Base-by-base conservation (phyloP, 2,797 vertebrate genomes). In the Hephaestus fuliginosus region DNA sequence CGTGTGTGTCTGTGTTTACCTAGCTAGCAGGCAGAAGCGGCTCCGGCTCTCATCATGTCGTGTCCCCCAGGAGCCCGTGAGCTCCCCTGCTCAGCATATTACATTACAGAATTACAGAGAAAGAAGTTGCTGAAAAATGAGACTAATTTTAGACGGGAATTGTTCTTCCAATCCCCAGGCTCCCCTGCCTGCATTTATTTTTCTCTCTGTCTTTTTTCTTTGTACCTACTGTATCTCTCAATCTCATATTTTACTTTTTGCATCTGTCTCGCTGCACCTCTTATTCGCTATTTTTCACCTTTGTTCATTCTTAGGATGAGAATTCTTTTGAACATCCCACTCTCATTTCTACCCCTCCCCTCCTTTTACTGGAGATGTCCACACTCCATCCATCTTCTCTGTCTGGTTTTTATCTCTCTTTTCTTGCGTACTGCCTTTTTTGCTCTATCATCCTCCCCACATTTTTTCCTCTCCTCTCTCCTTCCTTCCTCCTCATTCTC, bases 71-170 rank as follows among this genome's bases (percentile, higher is more conserved):
- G 90, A 84, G 83, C 89, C 88, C 74, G 51, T 83, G 81, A 91
- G 91, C 86, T 77, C 80, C 87, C 72, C 89, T 87, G 81, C 88
- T 91, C 89, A 88, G 87, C 89, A 90, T 87, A 93, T 93, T 89
- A 78, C 74, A 84, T 94, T 94, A 92, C 86, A 81, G 81, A 89
- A 88, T 94, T 90, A 93, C 85, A 83, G 78, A 79, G 84, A 69
- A 53, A 88, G 83, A 90, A 89, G 82, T 91, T 87, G 62, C 80
- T 94, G 92, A 95, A 94, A 95, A 95, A 96, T 94, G 91, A 93
- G 88, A 70, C 91, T 94, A 91, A 95, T 94, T 95, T 94, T 91
- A 92, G 91, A 83, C 3, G 41, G 71, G 82, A 93, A 89, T 93
- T 86, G 91, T 93, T 90, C 89, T 89, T 92, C 62, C 79, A 70